Conservation (phyloP, 1,140 invertebrate species). For the Listronotus bonariensis region DNA sequence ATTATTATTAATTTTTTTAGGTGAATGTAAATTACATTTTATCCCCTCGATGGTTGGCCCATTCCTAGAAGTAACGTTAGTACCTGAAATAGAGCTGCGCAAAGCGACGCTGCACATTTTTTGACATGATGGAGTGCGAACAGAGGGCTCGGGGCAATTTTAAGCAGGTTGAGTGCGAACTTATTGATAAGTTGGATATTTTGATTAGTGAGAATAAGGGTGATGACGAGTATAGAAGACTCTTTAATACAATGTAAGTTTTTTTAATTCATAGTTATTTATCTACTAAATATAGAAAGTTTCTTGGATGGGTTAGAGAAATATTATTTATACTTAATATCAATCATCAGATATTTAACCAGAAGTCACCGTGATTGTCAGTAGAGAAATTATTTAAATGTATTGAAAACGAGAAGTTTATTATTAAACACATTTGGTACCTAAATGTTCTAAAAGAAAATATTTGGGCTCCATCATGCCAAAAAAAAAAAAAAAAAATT, state of each 20-base stretch:
- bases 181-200: conserved; percentile 93
- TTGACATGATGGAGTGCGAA: conserved; percentile 97
- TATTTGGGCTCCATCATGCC: too few relatives aligned
- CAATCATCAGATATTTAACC: too few relatives aligned
- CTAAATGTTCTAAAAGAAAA: too few relatives aligned
- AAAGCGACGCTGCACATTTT: conserved; percentile 93
- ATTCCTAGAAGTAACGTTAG: conserved; percentile 88
- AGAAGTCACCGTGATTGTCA: too few relatives aligned
- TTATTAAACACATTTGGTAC: too few relatives aligned
- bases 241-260: conserved; percentile 94
- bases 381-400: too few relatives aligned
- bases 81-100: conserved; percentile 84
- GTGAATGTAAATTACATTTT: conserved; percentile 83
- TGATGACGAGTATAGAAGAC: conserved; percentile 87
- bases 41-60: conserved; percentile 93
- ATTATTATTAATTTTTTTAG: too few relatives aligned
- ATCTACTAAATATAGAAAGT: too few relatives aligned
- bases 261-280: not conserved
- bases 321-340: too few relatives aligned
- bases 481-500: too few relatives aligned
- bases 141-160: conserved; percentile 82
- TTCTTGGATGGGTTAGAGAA: too few relatives aligned
- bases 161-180: conserved; percentile 85
- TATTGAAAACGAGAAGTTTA: too few relatives aligned
- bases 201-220: conserved; percentile 92